Conservation (phyloP, 2,797 vertebrate species). For the Spinibarbus caldwelli region DNA sequence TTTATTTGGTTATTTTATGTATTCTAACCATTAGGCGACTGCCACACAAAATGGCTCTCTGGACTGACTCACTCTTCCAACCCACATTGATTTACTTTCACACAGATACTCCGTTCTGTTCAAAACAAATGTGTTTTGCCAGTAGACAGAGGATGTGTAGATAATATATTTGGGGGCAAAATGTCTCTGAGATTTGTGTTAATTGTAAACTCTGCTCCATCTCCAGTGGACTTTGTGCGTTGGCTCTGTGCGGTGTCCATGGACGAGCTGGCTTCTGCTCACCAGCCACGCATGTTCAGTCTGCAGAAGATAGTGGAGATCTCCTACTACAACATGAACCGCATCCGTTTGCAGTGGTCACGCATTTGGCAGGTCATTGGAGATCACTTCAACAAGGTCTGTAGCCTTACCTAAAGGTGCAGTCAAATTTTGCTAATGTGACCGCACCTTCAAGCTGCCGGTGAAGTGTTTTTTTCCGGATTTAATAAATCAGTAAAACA, state of each 20-base stretch:
- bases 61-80: not conserved
- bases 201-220: conserved; percentile 22
- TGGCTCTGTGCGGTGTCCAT: conserved; percentile 96
- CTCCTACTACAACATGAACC: conserved; percentile 98
- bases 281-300: conserved; percentile 97
- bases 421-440: not conserved
- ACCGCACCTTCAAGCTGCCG: not conserved
- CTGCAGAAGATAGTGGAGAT: conserved; percentile 98
- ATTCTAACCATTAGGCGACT: not conserved
- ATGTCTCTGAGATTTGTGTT: not conserved
- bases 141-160: not conserved
- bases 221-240: conserved; percentile 92
- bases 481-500: not conserved
- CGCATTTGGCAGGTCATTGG: conserved; percentile 97
- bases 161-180: not conserved
- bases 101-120: not conserved
- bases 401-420: not conserved
- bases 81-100: not conserved
- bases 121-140: not conserved
- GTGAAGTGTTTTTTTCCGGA: not conserved
- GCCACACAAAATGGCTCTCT: not conserved
- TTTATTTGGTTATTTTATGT: conserved; percentile 2
- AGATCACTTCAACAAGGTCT: conserved; percentile 97
- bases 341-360: conserved; percentile 96
- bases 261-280: conserved; percentile 93